Percentiles rank a stretch among this genome's conserved stretches.
Conservation (phyloP, 2,888 invertebrate genomes). For the Orchestes rusci region DNA sequence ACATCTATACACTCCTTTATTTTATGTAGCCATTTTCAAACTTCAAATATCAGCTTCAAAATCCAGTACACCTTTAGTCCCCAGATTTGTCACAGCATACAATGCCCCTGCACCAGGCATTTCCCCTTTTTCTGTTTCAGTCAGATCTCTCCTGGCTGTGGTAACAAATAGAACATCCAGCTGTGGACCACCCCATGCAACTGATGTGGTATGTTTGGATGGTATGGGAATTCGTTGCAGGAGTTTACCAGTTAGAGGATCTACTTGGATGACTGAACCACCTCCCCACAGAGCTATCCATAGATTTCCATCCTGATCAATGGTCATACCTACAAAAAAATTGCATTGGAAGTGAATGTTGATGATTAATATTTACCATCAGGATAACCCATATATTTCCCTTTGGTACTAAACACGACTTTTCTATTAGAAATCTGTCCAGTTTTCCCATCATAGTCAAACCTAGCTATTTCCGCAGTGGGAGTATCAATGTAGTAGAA, state of each 20-base stretch:
- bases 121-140: conserved; percentile 28
- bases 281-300: conserved; percentile 66
- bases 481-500: conserved; percentile 75
- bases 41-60: conserved; percentile 31
- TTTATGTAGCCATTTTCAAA: too few relatives aligned
- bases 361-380: conserved; percentile 22
- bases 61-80: conserved; percentile 33
- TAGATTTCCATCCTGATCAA: conserved; percentile 65
- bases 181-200: conserved; percentile 54
- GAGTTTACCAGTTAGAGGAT: conserved; percentile 27
- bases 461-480: conserved; percentile 57
- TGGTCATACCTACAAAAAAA: conserved; percentile 53
- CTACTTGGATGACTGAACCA: conserved; percentile 51
- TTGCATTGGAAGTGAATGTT: not conserved
- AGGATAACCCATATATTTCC: conserved; percentile 20
- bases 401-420: conserved; percentile 32
- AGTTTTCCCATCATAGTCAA: conserved; percentile 56
- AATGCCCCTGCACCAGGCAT: conserved; percentile 46
- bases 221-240: conserved; percentile 45
- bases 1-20: too few relatives aligned
- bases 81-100: conserved; percentile 35
- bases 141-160: conserved; percentile 39
- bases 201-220: conserved; percentile 51
- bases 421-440: conserved; percentile 44
- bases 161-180: conserved; percentile 56